phyloP scores from a whole-genome alignment of 2,113 vertebrate species.

The Rhinoderma darwinii region DNA sequence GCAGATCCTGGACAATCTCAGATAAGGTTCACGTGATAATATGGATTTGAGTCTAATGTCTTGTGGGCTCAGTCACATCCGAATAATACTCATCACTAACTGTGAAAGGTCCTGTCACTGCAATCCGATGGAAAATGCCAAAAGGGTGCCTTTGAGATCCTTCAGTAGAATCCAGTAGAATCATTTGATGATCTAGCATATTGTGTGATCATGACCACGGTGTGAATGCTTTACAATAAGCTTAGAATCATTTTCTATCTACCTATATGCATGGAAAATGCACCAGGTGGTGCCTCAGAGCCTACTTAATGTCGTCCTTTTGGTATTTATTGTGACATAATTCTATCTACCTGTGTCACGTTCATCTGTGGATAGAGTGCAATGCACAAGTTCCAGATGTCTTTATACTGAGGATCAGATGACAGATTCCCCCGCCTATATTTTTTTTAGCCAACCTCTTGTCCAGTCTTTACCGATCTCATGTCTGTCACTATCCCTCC shows the following conservation, averaged over 20 bases:
- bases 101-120: neutral
- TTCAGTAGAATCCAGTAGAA: neutral
- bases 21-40: neutral
- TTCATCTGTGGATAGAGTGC: neutral
- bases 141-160: neutral
- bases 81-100: neutral
- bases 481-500: neutral
- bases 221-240: neutral
- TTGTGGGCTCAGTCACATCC: no score
- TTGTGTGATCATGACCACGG: no score
- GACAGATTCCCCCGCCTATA: neutral
- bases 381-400: constrained; percentile 1
- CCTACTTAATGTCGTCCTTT: neutral
- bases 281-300: neutral
- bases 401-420: constrained; percentile 45
- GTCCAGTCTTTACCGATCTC: neutral
- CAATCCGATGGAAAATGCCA: neutral
- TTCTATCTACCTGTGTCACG: neutral
- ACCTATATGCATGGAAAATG: neutral
- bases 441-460: neutral
- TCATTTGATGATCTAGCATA: neutral
- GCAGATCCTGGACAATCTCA: neutral
- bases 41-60: neutral
- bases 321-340: neutral
- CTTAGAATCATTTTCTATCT: neutral